phyloP scores from a whole-genome alignment of 2,888 invertebrate genomes.

The Hirtodrosophila duncani region DNA sequence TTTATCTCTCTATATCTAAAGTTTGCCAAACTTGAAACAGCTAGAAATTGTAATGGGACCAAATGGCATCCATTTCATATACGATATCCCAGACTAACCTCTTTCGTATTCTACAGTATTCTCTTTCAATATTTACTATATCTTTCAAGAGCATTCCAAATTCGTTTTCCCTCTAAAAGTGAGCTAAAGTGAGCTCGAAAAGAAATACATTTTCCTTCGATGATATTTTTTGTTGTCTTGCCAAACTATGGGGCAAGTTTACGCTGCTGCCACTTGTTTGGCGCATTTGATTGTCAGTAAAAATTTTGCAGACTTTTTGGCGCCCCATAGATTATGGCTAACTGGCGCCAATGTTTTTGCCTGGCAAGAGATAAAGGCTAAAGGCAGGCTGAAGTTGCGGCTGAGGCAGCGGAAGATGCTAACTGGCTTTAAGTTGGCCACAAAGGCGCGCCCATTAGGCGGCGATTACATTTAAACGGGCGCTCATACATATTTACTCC shows the following conservation, averaged over 20 bases:
- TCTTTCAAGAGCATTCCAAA: background rate
- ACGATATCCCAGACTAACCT: too few species aligned
- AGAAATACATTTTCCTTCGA: conserved; percentile 1
- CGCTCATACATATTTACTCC: conserved; percentile 24
- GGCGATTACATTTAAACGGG: conserved; percentile 48
- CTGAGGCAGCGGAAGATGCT: background rate
- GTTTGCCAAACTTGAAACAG: too few species aligned
- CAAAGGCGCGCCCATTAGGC: conserved; percentile 45
- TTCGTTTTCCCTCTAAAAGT: background rate
- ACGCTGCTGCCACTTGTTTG: conserved; percentile 42
- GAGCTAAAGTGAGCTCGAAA: background rate
- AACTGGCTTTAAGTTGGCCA: conserved; percentile 49
- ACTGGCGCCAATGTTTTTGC: conserved; percentile 64
- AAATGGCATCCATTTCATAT: too few species aligned
- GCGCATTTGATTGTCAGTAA: conserved; percentile 63
- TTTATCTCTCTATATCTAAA: too few species aligned
- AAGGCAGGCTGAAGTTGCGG: conserved; percentile 3
- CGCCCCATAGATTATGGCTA: conserved; percentile 72
- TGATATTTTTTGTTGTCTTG: conserved; percentile 33
- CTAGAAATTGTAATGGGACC: too few species aligned
- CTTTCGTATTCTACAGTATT: too few species aligned
- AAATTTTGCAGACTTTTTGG: conserved; percentile 73
- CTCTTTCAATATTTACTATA: too few species aligned
- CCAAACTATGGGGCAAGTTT: conserved; percentile 47
- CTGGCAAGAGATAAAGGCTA: conserved; percentile 2